Base-by-base conservation (phyloP, 1,140 invertebrate species). In the Macrotrachela quadricornifera region DNA sequence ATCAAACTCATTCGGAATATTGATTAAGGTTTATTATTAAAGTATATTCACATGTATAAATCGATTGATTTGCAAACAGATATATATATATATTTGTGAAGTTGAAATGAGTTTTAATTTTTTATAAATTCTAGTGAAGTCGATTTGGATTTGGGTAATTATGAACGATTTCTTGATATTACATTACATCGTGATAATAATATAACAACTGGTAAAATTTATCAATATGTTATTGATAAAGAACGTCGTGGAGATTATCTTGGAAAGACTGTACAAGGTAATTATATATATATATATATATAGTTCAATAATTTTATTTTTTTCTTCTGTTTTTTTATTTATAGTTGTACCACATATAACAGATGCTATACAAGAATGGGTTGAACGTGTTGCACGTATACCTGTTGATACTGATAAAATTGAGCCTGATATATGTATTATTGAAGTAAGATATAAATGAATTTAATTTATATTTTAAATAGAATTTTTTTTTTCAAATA, bases 171-270 rank as follows among this genome's bases (percentile, higher is more conserved):
- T 65, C 68, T 99, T 39, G 87, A 96, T 65, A 79, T 97, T 15
- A 92, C 85, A 0, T 71, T 99, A 8, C 85, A 86, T 64, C 76
- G 78, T 55, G 87, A 96, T 59, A 97, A 99, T 64, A 99, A 99
- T 68, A 97, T 99, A 52, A 99, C 94, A 0, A 97, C 91, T n/a
- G 94, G 94, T 12, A 97, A 97, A 74, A 92, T 99, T 57, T 97
- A 96, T 70, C 79, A 91, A 63, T 73, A 81, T 64, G 88, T 99
- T 11, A 96, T 96, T 59, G 80, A 81, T 59, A 82, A 80, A 59
- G 94, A 99, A 65, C 75, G 92, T 51, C 77, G 75, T 49, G 92
- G 92, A 12, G 85, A 92, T 69, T 99, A 92, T 70, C 74, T 97
- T 8, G 92, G 92, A 14, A 95, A 95, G 74, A 99, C 94, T 46